phyloP scores from a whole-genome alignment of 2,888 invertebrate species.

The Drosophila recens region DNA sequence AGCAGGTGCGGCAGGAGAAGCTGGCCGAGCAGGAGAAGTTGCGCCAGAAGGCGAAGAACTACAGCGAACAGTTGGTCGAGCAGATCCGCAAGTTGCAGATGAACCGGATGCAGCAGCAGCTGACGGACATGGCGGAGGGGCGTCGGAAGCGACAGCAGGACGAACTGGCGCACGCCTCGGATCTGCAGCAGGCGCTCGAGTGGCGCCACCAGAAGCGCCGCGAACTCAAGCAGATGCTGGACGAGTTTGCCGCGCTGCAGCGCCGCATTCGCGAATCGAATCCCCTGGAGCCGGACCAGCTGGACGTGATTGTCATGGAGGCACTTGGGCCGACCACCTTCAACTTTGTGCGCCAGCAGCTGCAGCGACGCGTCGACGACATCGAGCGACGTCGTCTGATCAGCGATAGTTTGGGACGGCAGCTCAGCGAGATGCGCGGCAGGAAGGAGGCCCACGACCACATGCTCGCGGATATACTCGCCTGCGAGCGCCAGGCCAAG shows the following conservation, averaged over 20 bases:
- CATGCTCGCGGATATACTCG: constrained; percentile 54
- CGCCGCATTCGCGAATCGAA: constrained; percentile 8
- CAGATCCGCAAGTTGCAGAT: constrained; percentile 42
- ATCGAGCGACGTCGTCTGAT: constrained; percentile 44
- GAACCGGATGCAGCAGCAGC: constrained; percentile 22
- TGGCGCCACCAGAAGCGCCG: constrained; percentile 36
- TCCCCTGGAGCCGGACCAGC: constrained; percentile 1
- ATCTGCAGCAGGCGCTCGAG: constrained; percentile 20
- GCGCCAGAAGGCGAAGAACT: constrained; percentile 34
- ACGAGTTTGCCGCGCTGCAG: constrained; percentile 1
- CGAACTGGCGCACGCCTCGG: constrained; percentile 23
- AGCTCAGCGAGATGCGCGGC: constrained; percentile 42
- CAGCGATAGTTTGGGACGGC: constrained; percentile 30
- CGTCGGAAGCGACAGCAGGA: constrained; percentile 48
- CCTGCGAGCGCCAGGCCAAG: constrained; percentile 50
- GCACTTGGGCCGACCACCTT: constrained; percentile 51
- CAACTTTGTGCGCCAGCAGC: constrained; percentile 4
- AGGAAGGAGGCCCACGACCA: constrained; percentile 55
- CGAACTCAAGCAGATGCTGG: constrained; percentile 27
- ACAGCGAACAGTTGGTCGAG: constrained; percentile 43
- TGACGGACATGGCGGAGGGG: constrained; percentile 39
- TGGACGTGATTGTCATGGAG: constrained; percentile 55
- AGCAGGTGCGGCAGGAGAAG: constrained; percentile 40
- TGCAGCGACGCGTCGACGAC: constrained; percentile 17
- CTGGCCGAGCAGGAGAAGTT: constrained; percentile 26